These are phyloP conservation scores for Serranus cabrilla DNA, from an alignment of 2,797 vertebrate genomes.

Conservation along the genomic window DNA sequence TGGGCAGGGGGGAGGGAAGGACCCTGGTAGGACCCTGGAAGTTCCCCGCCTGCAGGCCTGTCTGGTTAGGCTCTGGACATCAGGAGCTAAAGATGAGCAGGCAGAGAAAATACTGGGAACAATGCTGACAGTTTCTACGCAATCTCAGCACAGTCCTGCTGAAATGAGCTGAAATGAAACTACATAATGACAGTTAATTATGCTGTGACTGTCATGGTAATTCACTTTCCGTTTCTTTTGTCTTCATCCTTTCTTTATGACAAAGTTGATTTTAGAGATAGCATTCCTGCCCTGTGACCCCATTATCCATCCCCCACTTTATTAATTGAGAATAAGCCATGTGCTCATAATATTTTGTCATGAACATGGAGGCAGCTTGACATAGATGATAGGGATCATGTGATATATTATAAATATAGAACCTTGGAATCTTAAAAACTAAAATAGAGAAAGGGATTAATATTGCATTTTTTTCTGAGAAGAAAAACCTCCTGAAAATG, in stretches of 20 bases:
- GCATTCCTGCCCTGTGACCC: slow-evolving; percentile 4
- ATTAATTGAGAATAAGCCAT: not conserved
- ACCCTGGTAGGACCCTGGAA: slow-evolving; percentile 40
- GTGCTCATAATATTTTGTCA: slow-evolving; percentile 3
- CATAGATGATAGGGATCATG: not conserved
- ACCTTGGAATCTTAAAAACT: not conserved
- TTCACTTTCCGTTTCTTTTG: not conserved
- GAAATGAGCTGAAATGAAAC: slow-evolving; percentile 4
- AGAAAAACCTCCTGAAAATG: not conserved
- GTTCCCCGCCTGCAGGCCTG: slow-evolving; percentile 46
- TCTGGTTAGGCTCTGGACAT: slow-evolving; percentile 37
- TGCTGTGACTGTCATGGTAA: not conserved
- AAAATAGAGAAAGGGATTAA: not conserved
- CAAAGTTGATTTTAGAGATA: not conserved
- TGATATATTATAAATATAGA: not conserved
- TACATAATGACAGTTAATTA: not conserved
- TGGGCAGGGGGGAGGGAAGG: slow-evolving; percentile 31
- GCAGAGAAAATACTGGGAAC: slow-evolving; percentile 4
- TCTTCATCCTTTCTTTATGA: not conserved
- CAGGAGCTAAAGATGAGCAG: slow-evolving; percentile 2
- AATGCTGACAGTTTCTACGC: not conserved
- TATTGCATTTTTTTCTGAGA: not conserved
- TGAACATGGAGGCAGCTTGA: not conserved
- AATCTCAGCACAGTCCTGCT: not conserved
- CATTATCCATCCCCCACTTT: not conserved